A percentile compares a stretch with the other conserved stretches of the same genome.
These are phyloP conservation scores for Latrodectus hesperus DNA, from an alignment of 2,888 invertebrate genomes.

Conservation along the genomic window DNA sequence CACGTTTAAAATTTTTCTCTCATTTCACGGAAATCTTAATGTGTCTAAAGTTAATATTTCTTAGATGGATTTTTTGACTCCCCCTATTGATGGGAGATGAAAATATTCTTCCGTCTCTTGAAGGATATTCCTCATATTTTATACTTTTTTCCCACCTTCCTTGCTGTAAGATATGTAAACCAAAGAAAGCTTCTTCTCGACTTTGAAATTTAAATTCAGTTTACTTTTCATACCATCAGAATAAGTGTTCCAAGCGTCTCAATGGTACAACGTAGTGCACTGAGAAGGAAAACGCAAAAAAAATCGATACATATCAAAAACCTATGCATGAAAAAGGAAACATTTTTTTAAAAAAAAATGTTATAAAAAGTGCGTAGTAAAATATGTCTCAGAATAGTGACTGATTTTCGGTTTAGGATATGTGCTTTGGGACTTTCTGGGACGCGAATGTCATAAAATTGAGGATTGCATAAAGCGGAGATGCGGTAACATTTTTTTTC, in stretches of 20 bases:
- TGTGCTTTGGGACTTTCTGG: constrained; percentile 39
- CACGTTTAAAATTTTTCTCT: too few relatives aligned
- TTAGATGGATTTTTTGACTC: too few relatives aligned
- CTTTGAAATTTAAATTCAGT: background rate
- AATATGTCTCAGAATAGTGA: constrained; percentile 32
- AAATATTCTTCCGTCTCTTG: too few relatives aligned
- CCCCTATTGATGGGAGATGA: too few relatives aligned
- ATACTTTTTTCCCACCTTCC: too few relatives aligned
- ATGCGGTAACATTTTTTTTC: background rate
- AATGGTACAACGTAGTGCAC: background rate
- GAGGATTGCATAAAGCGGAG: constrained; percentile 19
- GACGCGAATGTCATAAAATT: constrained; percentile 28
- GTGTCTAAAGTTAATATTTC: too few relatives aligned
- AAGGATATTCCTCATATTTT: too few relatives aligned
- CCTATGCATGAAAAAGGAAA: background rate
- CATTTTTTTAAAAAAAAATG: background rate
- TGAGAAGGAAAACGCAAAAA: background rate
- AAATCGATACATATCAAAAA: background rate
- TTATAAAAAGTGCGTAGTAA: background rate
- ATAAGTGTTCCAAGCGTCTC: constrained; percentile 5
- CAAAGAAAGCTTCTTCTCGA: background rate
- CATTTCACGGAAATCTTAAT: too few relatives aligned
- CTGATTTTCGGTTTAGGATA: constrained; percentile 48
- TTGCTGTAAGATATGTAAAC: too few relatives aligned
- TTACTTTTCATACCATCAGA: background rate